Evolutionary conservation across 2,888 invertebrate species (phyloP), one percentile per base, ranked within the genome.

Genomic region (Pristionchus japonicus): DNA sequence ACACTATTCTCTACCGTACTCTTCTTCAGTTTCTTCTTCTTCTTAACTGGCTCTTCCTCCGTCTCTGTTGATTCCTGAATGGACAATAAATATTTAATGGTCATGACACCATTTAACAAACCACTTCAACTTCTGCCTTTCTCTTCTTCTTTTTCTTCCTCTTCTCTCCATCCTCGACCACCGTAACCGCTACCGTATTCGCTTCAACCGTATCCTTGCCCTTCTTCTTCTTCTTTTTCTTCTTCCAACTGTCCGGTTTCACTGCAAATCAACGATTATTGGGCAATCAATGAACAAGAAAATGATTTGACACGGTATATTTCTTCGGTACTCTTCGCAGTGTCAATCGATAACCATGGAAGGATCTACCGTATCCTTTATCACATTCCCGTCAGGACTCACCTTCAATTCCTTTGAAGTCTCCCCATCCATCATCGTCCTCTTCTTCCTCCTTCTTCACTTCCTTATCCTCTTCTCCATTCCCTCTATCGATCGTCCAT

Each of bases 401-500:
- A 70, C 70, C 70, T 70, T 70, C 20, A 7, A 70, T 23, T 37
- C 70, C 70, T 37, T 20, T 70, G 70, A 70, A 70, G 31, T 70
- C 70, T 70, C 37, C 70, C 70, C 70, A 70, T 37, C 70, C 70
- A 70, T 70, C 70, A 37, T 70, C 67, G 11, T 67, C n/a, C n/a
- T n/a, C 70, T 11, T 37, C 70, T 20, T 70, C 70, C 17, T 37
- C 37, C 37, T 70, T 40, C 70, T 70, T 37, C 31, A 31, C 13
- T 6, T n/a, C 80, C 20, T 61, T n/a, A n/a, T 49, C 31, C 15
- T 31, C 31, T 52, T 52, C 47, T 3, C 11, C 52, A 49, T 17
- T 52, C 34, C 27, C 52, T 43, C 47, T 47, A 47, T 43, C 80
- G 20, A 80, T 27, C 27, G n/a, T 80, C 27, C 43, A 49, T 80